Evolutionary conservation across 2,113 vertebrate species (phyloP), one percentile per base, ranked within the genome.

Genomic region (Ctenomys sociabilis): DNA sequence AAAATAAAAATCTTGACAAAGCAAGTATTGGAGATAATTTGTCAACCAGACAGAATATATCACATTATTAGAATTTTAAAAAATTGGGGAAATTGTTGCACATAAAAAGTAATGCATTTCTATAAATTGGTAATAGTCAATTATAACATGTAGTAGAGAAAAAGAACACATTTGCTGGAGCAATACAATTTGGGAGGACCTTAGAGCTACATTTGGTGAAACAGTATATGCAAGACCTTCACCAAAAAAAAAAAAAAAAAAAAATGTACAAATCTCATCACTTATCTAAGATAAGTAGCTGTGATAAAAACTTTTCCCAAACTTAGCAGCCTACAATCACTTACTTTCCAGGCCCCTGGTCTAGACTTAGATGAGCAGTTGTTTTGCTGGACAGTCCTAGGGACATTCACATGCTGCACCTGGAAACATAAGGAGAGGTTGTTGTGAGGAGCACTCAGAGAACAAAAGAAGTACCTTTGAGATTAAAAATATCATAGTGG

Each of bases 61-160:
- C 54, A 66, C 45, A 52, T 81, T 90, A 68, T 78, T 54, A 94
- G 70, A 72, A 95, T 88, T n/a, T n/a, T n/a, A n/a, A n/a, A n/a
- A n/a, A n/a, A n/a, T 49, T 9, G 10, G 22, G 37, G 54, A 96
- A 86, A 6, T 28, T 75, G 17, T 19, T 64, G 78, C 37, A 85
- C 21, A 49, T 45, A 91, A 88, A 94, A 91, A 40, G 32, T 57
- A 77, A 86, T 17, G 10, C 54, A 68, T 16, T 81, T 81, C 43
- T 83, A 43, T 75, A 92, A 90, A 75, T 89, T 19, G 63, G 43
- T 82, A 86, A 63, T 11, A 66, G 57, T 57, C 13, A 45, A 49
- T 30, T 66, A 66, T 61, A 89, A 85, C 80, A 86, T 68, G 9
- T 21, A 73, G 40, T 43, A 73, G 37, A 88, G 35, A 59, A 78